These are phyloP conservation scores for Bovichtus diacanthus DNA, from an alignment of 2,797 vertebrate genomes.

Conservation along the genomic window DNA sequence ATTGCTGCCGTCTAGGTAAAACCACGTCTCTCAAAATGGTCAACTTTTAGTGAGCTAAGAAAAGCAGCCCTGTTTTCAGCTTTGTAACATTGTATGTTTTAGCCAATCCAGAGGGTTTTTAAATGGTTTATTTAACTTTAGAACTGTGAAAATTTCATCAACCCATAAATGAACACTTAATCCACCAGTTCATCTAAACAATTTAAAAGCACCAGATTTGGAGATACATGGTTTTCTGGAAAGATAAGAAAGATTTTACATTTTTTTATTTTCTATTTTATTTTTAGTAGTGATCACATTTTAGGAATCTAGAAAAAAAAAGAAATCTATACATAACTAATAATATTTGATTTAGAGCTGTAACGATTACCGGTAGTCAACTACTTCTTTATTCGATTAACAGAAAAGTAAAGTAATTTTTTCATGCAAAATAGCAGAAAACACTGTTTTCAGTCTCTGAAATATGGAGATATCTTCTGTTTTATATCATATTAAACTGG, in stretches of 20 bases:
- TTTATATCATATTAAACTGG: too few species aligned
- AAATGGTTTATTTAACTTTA: slow-evolving; percentile 1
- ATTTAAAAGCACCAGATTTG: background rate
- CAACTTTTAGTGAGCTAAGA: background rate
- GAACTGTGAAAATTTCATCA: background rate
- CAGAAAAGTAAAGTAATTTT: too few species aligned
- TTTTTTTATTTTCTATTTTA: background rate
- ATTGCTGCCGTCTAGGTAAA: background rate
- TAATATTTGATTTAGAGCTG: too few species aligned
- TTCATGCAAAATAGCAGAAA: too few species aligned
- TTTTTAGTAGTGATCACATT: background rate
- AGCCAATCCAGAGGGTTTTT: background rate
- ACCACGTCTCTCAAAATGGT: slow-evolving; percentile 1
- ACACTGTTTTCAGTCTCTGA: too few species aligned
- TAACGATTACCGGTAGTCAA: too few species aligned
- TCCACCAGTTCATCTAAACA: background rate
- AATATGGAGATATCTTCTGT: too few species aligned
- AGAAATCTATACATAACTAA: background rate
- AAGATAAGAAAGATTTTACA: background rate
- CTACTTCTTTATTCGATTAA: too few species aligned
- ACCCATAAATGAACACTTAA: background rate
- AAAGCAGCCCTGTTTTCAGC: slow-evolving; percentile 1
- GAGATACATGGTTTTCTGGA: background rate
- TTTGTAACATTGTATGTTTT: background rate
- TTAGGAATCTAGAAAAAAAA: background rate